These are phyloP conservation scores for Centropyge bicolor DNA, from an alignment of 2,797 vertebrate genomes.

Conservation along the genomic window DNA sequence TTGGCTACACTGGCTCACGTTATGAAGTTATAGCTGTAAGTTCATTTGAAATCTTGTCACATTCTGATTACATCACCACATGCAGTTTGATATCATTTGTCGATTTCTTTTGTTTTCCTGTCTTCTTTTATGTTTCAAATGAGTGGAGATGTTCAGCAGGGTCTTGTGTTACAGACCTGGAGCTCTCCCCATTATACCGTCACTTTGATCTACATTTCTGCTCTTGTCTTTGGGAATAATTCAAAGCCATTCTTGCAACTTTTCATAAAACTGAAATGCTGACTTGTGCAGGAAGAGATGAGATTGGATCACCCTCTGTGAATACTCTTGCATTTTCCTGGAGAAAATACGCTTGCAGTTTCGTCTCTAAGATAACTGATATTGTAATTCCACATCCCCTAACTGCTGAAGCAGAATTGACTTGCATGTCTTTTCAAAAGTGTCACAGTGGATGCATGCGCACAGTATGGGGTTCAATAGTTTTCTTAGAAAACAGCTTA, in stretches of 20 bases:
- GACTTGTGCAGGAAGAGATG: conserved; percentile 26
- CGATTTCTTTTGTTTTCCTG: neutral
- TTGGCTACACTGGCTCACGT: neutral
- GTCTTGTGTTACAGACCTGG: conserved; percentile 2
- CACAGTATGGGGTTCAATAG: conserved; percentile 4
- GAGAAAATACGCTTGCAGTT: neutral
- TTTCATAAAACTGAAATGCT: conserved; percentile 29
- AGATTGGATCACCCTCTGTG: conserved; percentile 36
- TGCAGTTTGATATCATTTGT: neutral
- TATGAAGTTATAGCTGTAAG: neutral
- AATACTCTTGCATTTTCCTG: conserved; percentile 35
- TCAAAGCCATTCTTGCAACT: conserved; percentile 29
- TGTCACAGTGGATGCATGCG: conserved; percentile 23
- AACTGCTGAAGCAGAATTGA: conserved; percentile 24
- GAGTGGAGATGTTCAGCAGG: neutral
- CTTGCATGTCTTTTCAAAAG: conserved; percentile 33
- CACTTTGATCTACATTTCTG: conserved; percentile 40
- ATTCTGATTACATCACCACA: neutral
- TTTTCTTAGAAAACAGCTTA: conserved; percentile 32
- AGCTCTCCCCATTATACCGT: conserved; percentile 15
- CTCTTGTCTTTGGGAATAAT: conserved; percentile 48
- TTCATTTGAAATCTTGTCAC: neutral
- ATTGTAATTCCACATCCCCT: conserved; percentile 16
- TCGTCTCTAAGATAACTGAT: conserved; percentile 30
- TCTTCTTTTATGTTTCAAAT: neutral